These are phyloP conservation scores for Sminthurides aquaticus DNA, from an alignment of 2,888 invertebrate genomes.

Conservation along the genomic window DNA sequence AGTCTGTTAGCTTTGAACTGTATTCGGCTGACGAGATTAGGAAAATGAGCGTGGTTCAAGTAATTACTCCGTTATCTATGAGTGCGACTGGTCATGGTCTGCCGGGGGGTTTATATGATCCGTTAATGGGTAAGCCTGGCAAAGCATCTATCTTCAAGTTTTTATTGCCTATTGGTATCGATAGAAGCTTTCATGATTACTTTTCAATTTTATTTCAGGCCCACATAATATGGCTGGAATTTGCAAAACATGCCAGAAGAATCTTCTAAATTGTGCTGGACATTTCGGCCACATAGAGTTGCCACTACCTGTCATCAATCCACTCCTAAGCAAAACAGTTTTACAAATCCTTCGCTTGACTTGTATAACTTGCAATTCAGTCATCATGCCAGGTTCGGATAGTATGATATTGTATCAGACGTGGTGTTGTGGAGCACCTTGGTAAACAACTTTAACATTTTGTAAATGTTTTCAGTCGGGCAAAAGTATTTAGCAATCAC, in stretches of 20 bases:
- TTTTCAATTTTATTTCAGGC: constrained; percentile 46
- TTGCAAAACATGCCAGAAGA: constrained; percentile 72
- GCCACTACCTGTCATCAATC: constrained; percentile 81
- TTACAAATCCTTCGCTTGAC: constrained; percentile 60
- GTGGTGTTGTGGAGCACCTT: too few species aligned
- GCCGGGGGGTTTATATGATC: constrained; percentile 84
- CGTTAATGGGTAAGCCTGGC: constrained; percentile 58
- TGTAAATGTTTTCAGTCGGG: constrained; percentile 26
- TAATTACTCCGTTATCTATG: constrained; percentile 69
- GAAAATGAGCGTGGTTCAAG: constrained; percentile 70
- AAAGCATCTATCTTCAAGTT: not conserved
- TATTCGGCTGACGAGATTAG: constrained; percentile 69
- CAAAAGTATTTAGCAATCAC: constrained; percentile 56
- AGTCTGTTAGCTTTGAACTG: constrained; percentile 54
- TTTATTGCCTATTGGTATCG: not conserved
- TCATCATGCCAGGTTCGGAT: constrained; percentile 58
- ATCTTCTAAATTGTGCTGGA: constrained; percentile 67
- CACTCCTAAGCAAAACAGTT: constrained; percentile 71
- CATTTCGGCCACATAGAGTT: constrained; percentile 93
- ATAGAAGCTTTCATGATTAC: too few species aligned
- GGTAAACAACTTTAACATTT: too few species aligned
- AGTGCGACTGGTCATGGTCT: constrained; percentile 75
- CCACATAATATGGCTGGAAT: constrained; percentile 59
- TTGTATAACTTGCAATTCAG: constrained; percentile 62
- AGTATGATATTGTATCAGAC: not conserved